phyloP scores from a whole-genome alignment of 1,140 invertebrate genomes.

The Polypedilum vanderplanki region DNA sequence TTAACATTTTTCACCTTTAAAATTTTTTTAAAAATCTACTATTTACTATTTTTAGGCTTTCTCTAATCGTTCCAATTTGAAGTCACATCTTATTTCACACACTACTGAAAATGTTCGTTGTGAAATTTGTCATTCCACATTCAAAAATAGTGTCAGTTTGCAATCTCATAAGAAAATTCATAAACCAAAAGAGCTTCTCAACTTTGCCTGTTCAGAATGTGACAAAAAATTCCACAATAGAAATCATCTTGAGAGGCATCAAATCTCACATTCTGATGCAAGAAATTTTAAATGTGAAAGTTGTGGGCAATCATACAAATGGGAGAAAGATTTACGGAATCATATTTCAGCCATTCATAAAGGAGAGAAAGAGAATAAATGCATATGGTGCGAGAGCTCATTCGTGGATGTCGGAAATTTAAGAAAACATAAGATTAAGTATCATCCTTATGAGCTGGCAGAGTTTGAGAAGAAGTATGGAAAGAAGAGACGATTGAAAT shows the following conservation, averaged over 20 bases:
- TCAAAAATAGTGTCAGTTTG: background rate
- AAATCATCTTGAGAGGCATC: background rate
- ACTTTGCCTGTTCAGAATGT: background rate
- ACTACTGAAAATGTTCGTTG: background rate
- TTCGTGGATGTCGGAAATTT: background rate
- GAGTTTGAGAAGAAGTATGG: background rate
- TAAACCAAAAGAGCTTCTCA: background rate
- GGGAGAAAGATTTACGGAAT: background rate
- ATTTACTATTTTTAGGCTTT: background rate
- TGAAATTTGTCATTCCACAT: background rate
- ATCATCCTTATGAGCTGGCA: background rate
- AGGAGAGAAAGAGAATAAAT: background rate
- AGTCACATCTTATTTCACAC: background rate
- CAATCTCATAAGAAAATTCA: conserved; percentile 10
- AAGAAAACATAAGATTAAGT: background rate
- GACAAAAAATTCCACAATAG: background rate
- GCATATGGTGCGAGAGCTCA: background rate
- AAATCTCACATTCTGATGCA: background rate
- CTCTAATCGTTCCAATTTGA: background rate
- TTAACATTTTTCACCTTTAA: no score
- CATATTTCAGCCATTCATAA: background rate
- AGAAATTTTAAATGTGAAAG: background rate
- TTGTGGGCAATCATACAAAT: background rate
- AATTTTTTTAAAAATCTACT: no score
- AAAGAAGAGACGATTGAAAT: background rate